Conservation (phyloP, 2,888 invertebrate genomes). For the Scaptomyza tumidula region DNA sequence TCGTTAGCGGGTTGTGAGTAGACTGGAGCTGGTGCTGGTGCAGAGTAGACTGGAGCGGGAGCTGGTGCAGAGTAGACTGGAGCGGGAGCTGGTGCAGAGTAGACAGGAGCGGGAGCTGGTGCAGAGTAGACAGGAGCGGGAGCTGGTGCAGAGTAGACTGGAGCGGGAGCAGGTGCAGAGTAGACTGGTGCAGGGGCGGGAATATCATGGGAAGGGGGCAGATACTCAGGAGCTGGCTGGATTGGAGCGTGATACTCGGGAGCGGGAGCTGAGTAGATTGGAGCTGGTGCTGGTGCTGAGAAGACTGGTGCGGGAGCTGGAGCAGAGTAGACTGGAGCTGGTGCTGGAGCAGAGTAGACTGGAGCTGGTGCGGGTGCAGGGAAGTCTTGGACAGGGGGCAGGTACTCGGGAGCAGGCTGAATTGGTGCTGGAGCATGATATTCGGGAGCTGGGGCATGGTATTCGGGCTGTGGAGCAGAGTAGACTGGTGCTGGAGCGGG, state of each 20-base stretch:
- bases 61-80: constrained; percentile 45
- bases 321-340: constrained; percentile 42
- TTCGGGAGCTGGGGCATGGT: constrained; percentile 24
- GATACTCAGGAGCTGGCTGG: constrained; percentile 49
- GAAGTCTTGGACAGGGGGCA: constrained; percentile 20
- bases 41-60: constrained; percentile 38
- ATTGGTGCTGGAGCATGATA: not conserved
- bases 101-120: constrained; percentile 2
- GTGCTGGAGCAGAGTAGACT: constrained; percentile 40
- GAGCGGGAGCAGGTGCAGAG: constrained; percentile 42
- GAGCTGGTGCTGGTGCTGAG: constrained; percentile 38
- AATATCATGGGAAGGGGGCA: constrained; percentile 46
- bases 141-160: constrained; percentile 34
- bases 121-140: constrained; percentile 17
- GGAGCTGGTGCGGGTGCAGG: constrained; percentile 44
- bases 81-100: constrained; percentile 32
- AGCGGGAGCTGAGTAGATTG: constrained; percentile 31
- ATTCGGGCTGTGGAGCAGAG: constrained; percentile 35
- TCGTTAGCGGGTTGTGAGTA: constrained; percentile 29
- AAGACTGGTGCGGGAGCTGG: constrained; percentile 44
- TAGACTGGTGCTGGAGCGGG: constrained; percentile 44
- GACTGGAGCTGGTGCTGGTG: constrained; percentile 19
- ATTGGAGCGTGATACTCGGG: constrained; percentile 20
- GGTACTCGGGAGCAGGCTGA: constrained; percentile 42
- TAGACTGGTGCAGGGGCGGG: constrained; percentile 49